These are phyloP conservation scores for Brachystomella parvula DNA, from an alignment of 1,140 invertebrate species.

Conservation along the genomic window DNA sequence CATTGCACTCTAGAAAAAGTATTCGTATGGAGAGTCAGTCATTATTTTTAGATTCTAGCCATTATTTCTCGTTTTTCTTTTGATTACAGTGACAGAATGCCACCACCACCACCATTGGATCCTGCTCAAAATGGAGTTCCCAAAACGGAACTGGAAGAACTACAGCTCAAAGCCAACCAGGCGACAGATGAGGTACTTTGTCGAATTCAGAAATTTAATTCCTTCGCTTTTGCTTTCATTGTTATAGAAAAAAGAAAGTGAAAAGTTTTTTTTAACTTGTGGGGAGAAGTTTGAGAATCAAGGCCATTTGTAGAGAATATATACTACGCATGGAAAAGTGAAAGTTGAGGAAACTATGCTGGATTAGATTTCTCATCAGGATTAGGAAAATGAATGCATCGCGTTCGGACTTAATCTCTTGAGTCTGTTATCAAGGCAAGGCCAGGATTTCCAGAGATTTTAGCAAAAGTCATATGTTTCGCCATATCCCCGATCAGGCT, in stretches of 20 bases:
- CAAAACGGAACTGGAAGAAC: slow-evolving; percentile 76
- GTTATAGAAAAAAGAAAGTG: too few relatives aligned
- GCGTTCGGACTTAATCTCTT: too few relatives aligned
- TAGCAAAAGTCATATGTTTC: too few relatives aligned
- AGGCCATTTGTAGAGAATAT: background rate
- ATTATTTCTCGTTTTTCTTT: background rate
- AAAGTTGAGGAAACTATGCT: too few relatives aligned
- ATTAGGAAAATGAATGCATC: too few relatives aligned
- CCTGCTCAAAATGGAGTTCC: slow-evolving; percentile 43
- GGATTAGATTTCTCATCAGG: too few relatives aligned
- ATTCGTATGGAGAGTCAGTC: background rate
- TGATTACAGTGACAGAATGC: slow-evolving; percentile 7
- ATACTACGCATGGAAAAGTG: too few relatives aligned
- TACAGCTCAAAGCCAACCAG: slow-evolving; percentile 76
- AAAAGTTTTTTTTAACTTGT: background rate
- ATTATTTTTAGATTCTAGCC: background rate
- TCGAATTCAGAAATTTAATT: background rate
- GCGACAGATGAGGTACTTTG: slow-evolving; percentile 75
- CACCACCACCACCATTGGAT: slow-evolving; percentile 21
- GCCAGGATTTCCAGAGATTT: too few relatives aligned
- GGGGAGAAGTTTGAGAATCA: too few relatives aligned
- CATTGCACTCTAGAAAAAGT: background rate
- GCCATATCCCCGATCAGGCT: too few relatives aligned
- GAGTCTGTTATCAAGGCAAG: too few relatives aligned
- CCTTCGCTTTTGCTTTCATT: background rate